Percentiles rank a stretch among this genome's conserved stretches.
Conservation (phyloP, 2,113 vertebrate species). For the Sapayoa aenigma region DNA sequence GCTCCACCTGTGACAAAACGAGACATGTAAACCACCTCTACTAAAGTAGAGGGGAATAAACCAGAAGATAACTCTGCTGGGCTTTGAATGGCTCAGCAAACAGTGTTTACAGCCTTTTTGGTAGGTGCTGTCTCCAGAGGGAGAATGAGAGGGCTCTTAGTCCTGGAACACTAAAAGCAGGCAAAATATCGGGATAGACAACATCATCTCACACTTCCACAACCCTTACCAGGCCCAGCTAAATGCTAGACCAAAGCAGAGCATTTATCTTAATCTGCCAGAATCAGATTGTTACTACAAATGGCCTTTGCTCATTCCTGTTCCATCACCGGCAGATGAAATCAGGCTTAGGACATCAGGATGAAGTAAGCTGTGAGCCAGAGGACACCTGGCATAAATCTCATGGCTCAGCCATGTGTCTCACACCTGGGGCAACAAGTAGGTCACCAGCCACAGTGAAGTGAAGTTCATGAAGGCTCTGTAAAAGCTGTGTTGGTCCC, state of each 20-base stretch:
- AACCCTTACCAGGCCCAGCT: not conserved
- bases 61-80: not conserved
- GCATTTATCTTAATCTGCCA: not conserved
- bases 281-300: not conserved
- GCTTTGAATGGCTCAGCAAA: not conserved
- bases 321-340: not conserved
- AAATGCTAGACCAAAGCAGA: not conserved
- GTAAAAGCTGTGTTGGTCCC: not conserved
- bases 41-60: not conserved
- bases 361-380: not conserved
- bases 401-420: not conserved
- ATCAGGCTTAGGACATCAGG: not conserved
- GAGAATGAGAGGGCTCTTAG: not conserved
- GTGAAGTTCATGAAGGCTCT: not conserved
- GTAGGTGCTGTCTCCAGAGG: not conserved
- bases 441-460: not conserved
- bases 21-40: not conserved
- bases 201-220: fast-evolving
- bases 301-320: not conserved
- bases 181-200: not conserved
- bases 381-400: not conserved
- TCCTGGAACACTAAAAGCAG: not conserved
- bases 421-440: not conserved
- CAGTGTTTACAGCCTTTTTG: not conserved
- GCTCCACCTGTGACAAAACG: not conserved